These are phyloP conservation scores for Parnassius mnemosyne DNA, from an alignment of 2,888 invertebrate species.

Conservation along the genomic window DNA sequence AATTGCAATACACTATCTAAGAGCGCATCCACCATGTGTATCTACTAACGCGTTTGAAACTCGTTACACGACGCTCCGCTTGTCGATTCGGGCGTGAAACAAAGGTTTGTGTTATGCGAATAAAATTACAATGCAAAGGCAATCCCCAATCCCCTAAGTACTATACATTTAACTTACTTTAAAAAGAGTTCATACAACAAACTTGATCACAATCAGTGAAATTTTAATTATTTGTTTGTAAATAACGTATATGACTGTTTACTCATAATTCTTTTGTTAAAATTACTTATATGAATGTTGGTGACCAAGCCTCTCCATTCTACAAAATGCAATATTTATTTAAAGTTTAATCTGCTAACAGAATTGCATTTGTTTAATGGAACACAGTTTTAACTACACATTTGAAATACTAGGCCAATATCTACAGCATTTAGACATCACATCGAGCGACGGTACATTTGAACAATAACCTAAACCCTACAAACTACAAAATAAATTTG, in stretches of 20 bases:
- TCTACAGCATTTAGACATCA: slow-evolving; percentile 13
- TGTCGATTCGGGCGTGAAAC: slow-evolving; percentile 1
- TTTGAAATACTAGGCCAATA: slow-evolving; percentile 47
- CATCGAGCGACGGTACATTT: slow-evolving; percentile 10
- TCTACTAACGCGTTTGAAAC: slow-evolving; percentile 1
- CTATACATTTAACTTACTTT: slow-evolving; percentile 39
- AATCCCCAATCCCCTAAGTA: slow-evolving; percentile 63
- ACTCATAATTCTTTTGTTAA: too few species aligned
- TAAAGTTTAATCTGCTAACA: slow-evolving; percentile 1
- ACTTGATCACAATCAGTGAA: not conserved
- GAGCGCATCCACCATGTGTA: slow-evolving; percentile 31
- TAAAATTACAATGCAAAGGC: slow-evolving; percentile 27
- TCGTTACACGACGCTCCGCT: slow-evolving; percentile 3
- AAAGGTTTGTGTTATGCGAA: slow-evolving; percentile 24
- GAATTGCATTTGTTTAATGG: not conserved
- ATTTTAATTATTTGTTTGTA: too few species aligned
- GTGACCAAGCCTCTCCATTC: slow-evolving; percentile 10
- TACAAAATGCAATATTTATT: slow-evolving; percentile 3
- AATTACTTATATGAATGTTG: too few species aligned
- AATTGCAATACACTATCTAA: slow-evolving; percentile 16
- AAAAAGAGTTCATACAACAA: slow-evolving; percentile 9
- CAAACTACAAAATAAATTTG: slow-evolving; percentile 2
- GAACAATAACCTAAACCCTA: not conserved
- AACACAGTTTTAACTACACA: slow-evolving; percentile 17
- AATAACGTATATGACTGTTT: too few species aligned